Evolutionary conservation across 2,797 vertebrate species (phyloP).

Genomic region (Enteromius trimaculatus): DNA sequence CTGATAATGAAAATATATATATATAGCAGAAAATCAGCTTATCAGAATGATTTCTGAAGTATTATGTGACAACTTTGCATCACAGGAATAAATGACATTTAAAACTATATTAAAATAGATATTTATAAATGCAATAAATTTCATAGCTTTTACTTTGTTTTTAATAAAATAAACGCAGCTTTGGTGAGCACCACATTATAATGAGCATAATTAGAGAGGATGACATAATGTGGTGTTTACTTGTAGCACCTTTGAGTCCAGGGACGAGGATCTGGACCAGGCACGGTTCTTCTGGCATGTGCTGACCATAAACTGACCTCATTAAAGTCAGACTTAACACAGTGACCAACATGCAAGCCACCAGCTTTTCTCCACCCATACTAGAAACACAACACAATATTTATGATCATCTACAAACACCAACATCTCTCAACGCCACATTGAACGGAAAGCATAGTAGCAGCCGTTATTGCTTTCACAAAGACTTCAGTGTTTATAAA

Average conservation of each 20-base stretch:
- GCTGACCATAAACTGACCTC: constrained; percentile 81
- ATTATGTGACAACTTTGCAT: not conserved
- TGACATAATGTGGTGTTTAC: not conserved
- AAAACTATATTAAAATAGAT: not conserved
- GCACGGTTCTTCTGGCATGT: constrained; percentile 88
- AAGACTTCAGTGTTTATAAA: not conserved
- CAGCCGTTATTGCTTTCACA: not conserved
- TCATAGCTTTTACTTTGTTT: not conserved
- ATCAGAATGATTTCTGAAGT: not conserved
- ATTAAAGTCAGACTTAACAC: constrained; percentile 81
- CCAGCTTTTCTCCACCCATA: constrained; percentile 83
- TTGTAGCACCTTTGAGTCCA: constrained; percentile 91
- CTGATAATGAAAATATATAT: not conserved
- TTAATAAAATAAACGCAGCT: not conserved
- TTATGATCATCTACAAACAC: not conserved
- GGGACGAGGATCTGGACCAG: constrained; percentile 96
- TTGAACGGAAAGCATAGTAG: not conserved
- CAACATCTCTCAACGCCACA: not conserved
- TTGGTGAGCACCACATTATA: not conserved
- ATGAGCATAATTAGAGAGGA: not conserved
- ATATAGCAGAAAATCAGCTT: not conserved
- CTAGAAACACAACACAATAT: constrained; percentile 62
- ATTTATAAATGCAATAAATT: not conserved
- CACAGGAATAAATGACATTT: not conserved
- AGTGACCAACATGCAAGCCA: constrained; percentile 76